These are phyloP conservation scores for Dendrocincla tyrannina DNA, from an alignment of 2,797 vertebrate species.

Conservation along the genomic window DNA sequence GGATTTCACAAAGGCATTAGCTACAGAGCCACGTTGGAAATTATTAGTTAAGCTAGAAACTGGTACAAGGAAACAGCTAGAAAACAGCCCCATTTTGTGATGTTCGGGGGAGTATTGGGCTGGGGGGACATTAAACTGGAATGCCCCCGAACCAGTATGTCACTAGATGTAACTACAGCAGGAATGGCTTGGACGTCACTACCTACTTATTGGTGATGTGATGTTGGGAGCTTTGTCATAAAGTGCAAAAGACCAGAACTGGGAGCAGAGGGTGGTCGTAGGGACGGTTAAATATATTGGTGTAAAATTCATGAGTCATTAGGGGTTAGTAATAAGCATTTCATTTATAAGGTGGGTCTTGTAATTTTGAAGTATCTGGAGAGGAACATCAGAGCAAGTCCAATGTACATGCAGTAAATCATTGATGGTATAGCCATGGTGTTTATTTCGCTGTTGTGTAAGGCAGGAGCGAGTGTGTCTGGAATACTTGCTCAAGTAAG, in stretches of 20 bases:
- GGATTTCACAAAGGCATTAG: not conserved
- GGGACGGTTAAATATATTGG: not conserved
- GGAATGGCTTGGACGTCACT: not conserved
- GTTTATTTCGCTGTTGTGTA: not conserved
- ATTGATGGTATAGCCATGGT: accelerated
- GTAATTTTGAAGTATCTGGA: not conserved
- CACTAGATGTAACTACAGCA: not conserved
- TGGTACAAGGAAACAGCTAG: not conserved
- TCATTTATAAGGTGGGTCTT: not conserved
- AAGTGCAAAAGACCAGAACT: not conserved
- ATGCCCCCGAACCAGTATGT: not conserved
- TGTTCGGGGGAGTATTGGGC: not conserved
- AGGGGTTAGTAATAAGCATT: not conserved
- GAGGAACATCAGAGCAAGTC: not conserved
- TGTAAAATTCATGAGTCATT: not conserved
- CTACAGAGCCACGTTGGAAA: not conserved
- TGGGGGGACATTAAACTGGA: not conserved
- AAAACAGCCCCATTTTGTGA: not conserved
- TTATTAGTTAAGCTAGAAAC: not conserved
- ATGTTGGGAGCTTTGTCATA: not conserved
- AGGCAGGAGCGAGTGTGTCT: not conserved
- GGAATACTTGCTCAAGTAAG: not conserved
- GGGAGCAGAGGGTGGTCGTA: not conserved
- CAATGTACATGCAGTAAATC: not conserved
- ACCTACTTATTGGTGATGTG: accelerated